Evolutionary conservation across 2,113 vertebrate species (phyloP).

Genomic region (Struthio camelus): DNA sequence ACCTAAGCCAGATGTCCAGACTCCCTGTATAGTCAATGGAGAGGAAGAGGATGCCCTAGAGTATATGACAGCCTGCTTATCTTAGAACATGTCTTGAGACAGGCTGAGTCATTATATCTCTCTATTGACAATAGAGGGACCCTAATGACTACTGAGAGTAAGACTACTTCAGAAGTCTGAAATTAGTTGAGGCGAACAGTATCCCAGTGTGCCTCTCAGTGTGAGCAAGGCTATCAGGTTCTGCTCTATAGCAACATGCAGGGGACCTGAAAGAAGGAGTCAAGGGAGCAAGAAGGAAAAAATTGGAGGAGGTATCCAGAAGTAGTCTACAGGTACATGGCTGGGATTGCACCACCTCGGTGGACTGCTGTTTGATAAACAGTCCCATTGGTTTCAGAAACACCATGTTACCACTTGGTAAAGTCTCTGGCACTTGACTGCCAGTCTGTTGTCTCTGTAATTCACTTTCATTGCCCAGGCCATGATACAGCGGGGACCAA

Average conservation of each 20-base stretch:
- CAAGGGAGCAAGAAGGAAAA: not conserved
- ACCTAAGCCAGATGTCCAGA: not conserved
- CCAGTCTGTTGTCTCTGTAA: not conserved
- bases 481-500: accelerated
- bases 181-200: not conserved
- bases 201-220: not conserved
- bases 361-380: not conserved
- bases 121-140: not conserved
- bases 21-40: not conserved
- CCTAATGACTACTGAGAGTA: not conserved
- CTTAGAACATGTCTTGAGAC: not conserved
- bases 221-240: not conserved
- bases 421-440: not conserved
- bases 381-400: not conserved
- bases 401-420: not conserved
- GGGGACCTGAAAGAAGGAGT: not conserved
- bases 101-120: not conserved
- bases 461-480: not conserved
- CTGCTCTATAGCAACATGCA: not conserved
- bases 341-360: not conserved
- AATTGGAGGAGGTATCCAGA: accelerated
- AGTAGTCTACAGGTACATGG: not conserved
- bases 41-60: not conserved
- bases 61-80: not conserved
- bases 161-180: not conserved